Evolutionary conservation across 2,113 vertebrate species (phyloP), one percentile per base, ranked within the genome.

Genomic region (Fregata magnificens): DNA sequence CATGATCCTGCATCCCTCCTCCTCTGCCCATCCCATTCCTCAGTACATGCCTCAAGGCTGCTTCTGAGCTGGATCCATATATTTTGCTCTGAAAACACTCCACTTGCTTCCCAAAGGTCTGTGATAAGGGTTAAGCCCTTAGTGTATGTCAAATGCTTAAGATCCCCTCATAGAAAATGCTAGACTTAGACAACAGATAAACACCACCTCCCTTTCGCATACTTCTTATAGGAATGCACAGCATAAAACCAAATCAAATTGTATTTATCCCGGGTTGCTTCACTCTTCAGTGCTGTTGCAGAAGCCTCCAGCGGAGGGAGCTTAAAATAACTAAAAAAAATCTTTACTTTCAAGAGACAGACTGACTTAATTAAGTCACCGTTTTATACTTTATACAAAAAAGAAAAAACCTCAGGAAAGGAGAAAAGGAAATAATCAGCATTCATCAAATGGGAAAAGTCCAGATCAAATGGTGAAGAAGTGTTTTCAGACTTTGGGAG

Each of bases 221-320:
- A 31, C 34, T 67, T 47, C 62, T 42, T 50, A 31, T 0, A 63
- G 28, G 31, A 90, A 84, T 2, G 16, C 42, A 59, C 11, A 31
- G 36, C 82, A 80, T 22, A 73, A 82, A 93, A 7, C 12, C 36
- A 38, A 88, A 32, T 19, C 26, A 53, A 81, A 47, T 59, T 36
- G 10, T 61, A 76, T 91, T 78, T 90, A 91, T 71, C 29, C n/a
- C 49, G 66, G 29, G 44, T 74, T 81, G 50, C 16, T 91, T 66
- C 55, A 22, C 74, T 76, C 59, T 91, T 56, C 80, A 85, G 55
- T 91, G 94, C 78, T 96, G 93, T 97, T 96, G 94, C 95, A 93
- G 84, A 96, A 95, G 20, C 86, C 65, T 96, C 95, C 94, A 96
- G 92, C 2, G 96, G 90, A 97, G 96, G 93, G 94, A 96, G 94